These are phyloP conservation scores for Diplazon laetatorius DNA, from an alignment of 2,888 invertebrate genomes.

Conservation along the genomic window DNA sequence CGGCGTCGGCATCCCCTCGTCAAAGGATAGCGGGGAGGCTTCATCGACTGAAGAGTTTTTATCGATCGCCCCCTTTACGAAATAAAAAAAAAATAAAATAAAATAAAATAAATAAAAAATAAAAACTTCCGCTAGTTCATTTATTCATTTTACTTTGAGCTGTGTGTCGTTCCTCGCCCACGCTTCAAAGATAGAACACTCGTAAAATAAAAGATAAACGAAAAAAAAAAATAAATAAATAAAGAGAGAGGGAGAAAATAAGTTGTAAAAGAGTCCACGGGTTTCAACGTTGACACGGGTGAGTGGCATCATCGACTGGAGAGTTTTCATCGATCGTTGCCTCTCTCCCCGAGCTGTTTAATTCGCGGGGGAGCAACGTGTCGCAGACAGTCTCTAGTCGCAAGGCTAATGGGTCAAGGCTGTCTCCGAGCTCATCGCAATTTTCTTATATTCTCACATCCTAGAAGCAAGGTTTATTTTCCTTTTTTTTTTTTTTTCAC, in stretches of 20 bases:
- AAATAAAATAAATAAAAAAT: too few relatives aligned
- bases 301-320: constrained; percentile 10
- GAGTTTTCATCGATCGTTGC: not conserved
- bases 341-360: constrained; percentile 31
- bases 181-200: too few relatives aligned
- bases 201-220: too few relatives aligned
- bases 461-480: too few relatives aligned
- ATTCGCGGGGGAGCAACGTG: constrained; percentile 39
- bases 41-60: constrained; percentile 15
- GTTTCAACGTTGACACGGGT: not conserved
- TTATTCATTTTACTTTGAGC: too few relatives aligned
- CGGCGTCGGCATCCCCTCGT: too few relatives aligned
- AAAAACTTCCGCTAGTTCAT: too few relatives aligned
- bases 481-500: not conserved
- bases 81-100: too few relatives aligned
- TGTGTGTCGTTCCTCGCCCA: too few relatives aligned
- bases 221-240: too few relatives aligned
- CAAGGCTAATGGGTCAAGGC: constrained; percentile 54
- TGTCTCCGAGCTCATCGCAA: constrained; percentile 17
- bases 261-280: not conserved
- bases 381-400: constrained; percentile 14
- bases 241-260: not conserved
- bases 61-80: not conserved
- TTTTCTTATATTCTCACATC: constrained; percentile 45
- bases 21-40: too few relatives aligned